Evolutionary conservation across 2,888 invertebrate species (phyloP), one percentile per base, ranked within the genome.

Genomic region (Gasteruption jaculator): DNA sequence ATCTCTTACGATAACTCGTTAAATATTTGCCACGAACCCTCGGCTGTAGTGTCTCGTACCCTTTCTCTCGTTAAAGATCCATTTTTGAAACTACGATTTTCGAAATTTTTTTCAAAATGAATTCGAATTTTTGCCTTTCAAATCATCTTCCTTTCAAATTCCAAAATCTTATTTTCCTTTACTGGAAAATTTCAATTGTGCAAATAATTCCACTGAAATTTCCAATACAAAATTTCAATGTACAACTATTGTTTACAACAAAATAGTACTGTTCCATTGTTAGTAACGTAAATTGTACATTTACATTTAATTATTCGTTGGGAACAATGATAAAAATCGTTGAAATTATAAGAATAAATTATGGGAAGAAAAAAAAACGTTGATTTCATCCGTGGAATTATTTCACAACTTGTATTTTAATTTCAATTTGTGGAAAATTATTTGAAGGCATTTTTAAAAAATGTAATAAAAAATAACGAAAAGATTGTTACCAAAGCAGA

Each of bases 21-120:
- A 65, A 96, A 95, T 16, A 80, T 79, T 2, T 85, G 80, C 96
- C 96, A 95, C 38, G 82, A 85, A 8, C 80, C 78, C 22, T 83
- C 84, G 0, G 86, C 86, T 41, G 84, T 79, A 12, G 76, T 71
- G 61, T 88, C 80, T 37, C 90, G 74, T 38, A 93, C 86, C 58
- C 82, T 76, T 74, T 96, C 93, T 11, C 97, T 76, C 0, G 91
- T 91, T 15, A 95, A 71, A 0, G 95, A 94, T 1, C 95, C 96
- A 74, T 97, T 97, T 65, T 94, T 89, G 68, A 86, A 91, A 73
- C 84, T 83, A 48, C 42, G 70, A 70, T n/a, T n/a, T n/a, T n/a
- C 24, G 19, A 21, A 34, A 8, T 5, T 29, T 27, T 34, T 16
- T 15, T 10, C 20, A 15, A 7, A n/a, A n/a, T 25, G 33, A 33